Conservation (phyloP, 2,113 vertebrate genomes). For the Andinoacara biseriatus region DNA sequence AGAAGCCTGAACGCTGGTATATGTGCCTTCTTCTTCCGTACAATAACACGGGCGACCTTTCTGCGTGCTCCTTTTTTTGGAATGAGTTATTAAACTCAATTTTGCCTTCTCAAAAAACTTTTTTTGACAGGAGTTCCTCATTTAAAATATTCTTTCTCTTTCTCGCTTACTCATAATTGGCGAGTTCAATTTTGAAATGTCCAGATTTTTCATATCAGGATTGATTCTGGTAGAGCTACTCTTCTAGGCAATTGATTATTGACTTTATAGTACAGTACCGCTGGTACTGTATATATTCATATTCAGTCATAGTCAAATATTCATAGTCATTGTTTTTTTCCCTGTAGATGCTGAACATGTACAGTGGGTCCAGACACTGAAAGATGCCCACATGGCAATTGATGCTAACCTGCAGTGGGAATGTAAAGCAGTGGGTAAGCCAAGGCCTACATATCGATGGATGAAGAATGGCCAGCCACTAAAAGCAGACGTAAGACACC, state of each 20-base stretch:
- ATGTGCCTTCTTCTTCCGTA: not conserved
- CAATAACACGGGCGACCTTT: not conserved
- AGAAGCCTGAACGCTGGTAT: not conserved
- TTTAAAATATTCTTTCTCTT: not conserved
- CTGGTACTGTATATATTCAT: not conserved
- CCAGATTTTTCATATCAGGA: fast-evolving
- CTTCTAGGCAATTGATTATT: not conserved
- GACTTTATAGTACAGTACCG: not conserved
- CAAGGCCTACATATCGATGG: slow-evolving; percentile 86
- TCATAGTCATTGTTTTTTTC: not conserved
- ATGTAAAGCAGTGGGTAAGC: slow-evolving; percentile 87
- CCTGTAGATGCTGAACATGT: slow-evolving; percentile 78
- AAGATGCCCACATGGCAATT: slow-evolving; percentile 85
- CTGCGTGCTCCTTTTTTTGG: too few relatives aligned
- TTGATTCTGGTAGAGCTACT: not conserved
- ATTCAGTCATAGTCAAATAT: not conserved
- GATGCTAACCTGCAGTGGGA: slow-evolving; percentile 89
- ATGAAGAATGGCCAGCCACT: slow-evolving; percentile 87
- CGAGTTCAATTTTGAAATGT: not conserved
- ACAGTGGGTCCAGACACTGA: slow-evolving; percentile 87
- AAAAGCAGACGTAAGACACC: slow-evolving; percentile 77
- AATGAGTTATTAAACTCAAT: fast-evolving
- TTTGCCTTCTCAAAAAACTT: not conserved
- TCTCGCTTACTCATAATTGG: not conserved
- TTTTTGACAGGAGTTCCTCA: not conserved